phyloP scores from a whole-genome alignment of 2,113 vertebrate genomes.

The Petaurus breviceps region DNA sequence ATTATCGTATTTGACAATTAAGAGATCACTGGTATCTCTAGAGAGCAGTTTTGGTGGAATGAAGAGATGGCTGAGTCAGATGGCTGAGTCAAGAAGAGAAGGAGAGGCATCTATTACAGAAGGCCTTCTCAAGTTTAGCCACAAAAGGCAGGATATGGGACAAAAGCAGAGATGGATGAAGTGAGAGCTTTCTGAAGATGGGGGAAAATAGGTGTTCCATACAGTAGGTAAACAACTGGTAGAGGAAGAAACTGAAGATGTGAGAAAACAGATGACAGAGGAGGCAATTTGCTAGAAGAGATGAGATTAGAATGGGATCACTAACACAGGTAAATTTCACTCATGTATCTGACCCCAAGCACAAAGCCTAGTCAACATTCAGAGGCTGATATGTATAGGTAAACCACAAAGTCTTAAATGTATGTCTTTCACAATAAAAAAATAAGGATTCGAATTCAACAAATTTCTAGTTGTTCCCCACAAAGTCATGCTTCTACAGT shows the following conservation, averaged over 20 bases:
- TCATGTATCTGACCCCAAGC: neutral
- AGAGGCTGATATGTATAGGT: neutral
- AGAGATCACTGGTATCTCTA: neutral
- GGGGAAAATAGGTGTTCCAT: neutral
- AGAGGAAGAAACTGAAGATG: neutral
- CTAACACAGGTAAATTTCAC: too few species aligned
- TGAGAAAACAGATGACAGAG: neutral
- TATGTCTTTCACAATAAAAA: neutral
- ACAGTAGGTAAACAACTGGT: neutral
- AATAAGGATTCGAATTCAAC: neutral
- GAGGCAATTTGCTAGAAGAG: neutral
- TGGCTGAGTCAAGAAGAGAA: too few species aligned
- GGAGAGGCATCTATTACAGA: neutral
- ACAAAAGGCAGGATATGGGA: neutral
- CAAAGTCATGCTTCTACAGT: neutral
- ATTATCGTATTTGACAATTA: neutral
- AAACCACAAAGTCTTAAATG: neutral
- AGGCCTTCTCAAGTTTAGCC: neutral
- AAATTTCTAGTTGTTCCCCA: neutral
- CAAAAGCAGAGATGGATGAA: neutral
- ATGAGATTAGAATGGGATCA: neutral
- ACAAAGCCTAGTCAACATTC: neutral
- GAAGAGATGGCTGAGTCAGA: neutral
- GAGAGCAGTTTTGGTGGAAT: too few species aligned
- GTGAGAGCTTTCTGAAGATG: neutral